These are phyloP conservation scores for Lophura nycthemera DNA, from an alignment of 2,113 vertebrate genomes.

Conservation along the genomic window DNA sequence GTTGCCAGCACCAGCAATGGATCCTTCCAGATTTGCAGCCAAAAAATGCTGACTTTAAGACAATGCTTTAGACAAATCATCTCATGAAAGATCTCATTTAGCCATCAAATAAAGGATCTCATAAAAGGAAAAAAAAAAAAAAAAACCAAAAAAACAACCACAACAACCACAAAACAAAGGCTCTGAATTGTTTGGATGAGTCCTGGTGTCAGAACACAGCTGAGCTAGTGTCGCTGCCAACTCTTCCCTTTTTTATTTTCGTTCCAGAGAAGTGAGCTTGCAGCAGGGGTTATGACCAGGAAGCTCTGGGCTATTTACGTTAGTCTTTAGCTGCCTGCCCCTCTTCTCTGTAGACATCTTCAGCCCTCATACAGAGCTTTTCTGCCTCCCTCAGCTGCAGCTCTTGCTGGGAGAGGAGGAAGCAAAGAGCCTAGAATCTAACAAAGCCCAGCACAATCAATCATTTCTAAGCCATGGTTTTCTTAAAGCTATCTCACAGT, in stretches of 20 bases:
- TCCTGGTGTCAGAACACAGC: conserved; percentile 38
- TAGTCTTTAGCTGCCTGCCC: conserved; percentile 26
- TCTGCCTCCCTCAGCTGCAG: conserved; percentile 52
- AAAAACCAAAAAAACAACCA: not conserved
- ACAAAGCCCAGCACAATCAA: not conserved
- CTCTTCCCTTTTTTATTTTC: not conserved
- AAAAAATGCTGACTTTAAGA: not conserved
- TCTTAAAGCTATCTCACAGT: not conserved
- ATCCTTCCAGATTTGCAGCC: not conserved
- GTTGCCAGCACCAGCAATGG: not conserved
- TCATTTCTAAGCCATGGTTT: not conserved
- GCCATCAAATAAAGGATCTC: not conserved
- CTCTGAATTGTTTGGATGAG: not conserved
- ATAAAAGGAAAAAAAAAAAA: not conserved
- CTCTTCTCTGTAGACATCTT: not conserved
- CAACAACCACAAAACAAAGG: not conserved
- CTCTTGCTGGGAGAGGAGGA: not conserved
- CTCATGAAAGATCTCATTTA: not conserved
- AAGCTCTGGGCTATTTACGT: conserved; percentile 6
- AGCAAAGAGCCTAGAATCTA: not conserved
- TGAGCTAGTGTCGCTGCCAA: conserved; percentile 24
- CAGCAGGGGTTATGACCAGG: not conserved
- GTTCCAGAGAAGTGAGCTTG: not conserved
- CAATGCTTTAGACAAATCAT: not conserved
- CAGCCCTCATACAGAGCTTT: conserved; percentile 26